Conservation (phyloP, 2,797 vertebrate species). For the Dermochelys coriacea region DNA sequence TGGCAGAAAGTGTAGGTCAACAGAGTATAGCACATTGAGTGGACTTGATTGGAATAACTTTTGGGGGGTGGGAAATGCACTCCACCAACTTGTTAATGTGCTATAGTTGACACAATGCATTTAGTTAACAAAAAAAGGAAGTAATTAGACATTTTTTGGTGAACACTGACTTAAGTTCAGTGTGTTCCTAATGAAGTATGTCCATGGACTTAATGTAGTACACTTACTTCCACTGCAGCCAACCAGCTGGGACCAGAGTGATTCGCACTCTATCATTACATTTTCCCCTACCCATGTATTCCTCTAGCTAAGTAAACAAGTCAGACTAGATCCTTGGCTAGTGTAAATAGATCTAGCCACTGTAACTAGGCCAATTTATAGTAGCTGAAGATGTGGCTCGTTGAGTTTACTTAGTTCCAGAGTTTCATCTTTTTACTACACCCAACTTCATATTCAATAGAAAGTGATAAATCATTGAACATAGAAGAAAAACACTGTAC, state of each 20-base stretch:
- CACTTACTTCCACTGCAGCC: not conserved
- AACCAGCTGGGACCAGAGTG: not conserved
- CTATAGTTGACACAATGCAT: too few species aligned
- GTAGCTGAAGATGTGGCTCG: conserved; percentile 8
- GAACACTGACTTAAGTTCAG: not conserved
- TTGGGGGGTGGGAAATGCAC: too few species aligned
- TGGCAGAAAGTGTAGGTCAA: conserved; percentile 43
- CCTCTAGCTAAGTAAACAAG: not conserved
- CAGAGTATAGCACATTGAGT: not conserved
- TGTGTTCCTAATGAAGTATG: not conserved
- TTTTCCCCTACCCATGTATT: not conserved
- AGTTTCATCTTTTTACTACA: not conserved
- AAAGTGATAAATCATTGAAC: not conserved
- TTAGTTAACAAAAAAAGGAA: too few species aligned
- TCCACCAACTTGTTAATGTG: too few species aligned
- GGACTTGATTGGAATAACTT: too few species aligned
- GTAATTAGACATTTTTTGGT: not conserved
- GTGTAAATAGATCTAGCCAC: not conserved
- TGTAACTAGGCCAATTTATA: not conserved
- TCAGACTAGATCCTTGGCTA: not conserved
- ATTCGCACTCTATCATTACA: not conserved
- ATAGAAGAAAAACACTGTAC: not conserved
- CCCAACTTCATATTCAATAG: not conserved
- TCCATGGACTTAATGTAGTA: not conserved
- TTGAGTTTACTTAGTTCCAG: not conserved